phyloP scores from a whole-genome alignment of 2,888 invertebrate genomes.

The Conistra vaccinii region DNA sequence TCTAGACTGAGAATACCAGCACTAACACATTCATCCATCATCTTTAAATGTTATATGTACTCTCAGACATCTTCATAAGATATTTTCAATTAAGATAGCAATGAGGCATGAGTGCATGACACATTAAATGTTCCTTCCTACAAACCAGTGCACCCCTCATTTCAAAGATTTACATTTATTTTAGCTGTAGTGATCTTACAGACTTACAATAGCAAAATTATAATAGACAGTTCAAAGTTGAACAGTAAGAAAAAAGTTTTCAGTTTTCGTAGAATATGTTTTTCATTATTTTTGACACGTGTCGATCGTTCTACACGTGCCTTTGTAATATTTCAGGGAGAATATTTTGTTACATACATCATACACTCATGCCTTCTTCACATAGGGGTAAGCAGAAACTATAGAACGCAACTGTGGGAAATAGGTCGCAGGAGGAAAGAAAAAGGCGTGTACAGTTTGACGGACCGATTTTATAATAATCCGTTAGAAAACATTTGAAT shows the following conservation, averaged over 20 bases:
- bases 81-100: constrained; percentile 30
- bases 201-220: not conserved
- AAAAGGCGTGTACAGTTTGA: no score
- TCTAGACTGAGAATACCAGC: not conserved
- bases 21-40: constrained; percentile 19
- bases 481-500: no score
- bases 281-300: not conserved
- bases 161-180: constrained; percentile 21
- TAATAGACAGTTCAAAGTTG: constrained; percentile 4
- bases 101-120: constrained; percentile 12
- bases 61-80: constrained; percentile 24
- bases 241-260: constrained; percentile 2
- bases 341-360: not conserved
- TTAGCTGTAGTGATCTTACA: not conserved
- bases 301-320: no score
- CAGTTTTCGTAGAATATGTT: not conserved
- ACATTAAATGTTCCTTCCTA: constrained; percentile 30
- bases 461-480: no score
- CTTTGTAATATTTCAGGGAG: not conserved
- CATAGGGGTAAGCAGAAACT: no score
- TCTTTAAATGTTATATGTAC: constrained; percentile 26
- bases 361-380: no score
- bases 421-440: no score
- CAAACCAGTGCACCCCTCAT: not conserved
- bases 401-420: no score